Base-by-base conservation (phyloP, 23 tunicate genomes). In the Trididemnum miniatum region DNA sequence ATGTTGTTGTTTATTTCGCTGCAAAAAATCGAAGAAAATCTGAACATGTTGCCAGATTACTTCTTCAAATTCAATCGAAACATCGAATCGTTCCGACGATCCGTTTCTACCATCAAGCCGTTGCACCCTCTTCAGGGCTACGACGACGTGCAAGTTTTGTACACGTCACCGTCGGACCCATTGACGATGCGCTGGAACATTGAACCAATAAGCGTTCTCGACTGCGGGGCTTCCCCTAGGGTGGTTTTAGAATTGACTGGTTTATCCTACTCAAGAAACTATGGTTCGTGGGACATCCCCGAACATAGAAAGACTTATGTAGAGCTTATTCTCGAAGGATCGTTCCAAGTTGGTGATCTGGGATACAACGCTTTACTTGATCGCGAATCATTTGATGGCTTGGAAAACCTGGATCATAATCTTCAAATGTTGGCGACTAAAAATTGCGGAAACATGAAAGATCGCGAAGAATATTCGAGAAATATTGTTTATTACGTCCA, bases 251-350 rank as follows among this genome's bases (percentile, higher is more conserved):
- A 91, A 71, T 1, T 78, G 34, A 91, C 80, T 5, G 97, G 80
- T 1, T 65, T 82, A 29, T 91, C 97, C 23, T 86, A 81, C 65
- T 59, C 84, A 27, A 34, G 80, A 37, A 35, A 35, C 4, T 91
- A 76, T 71, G 97, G 97, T 1, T 91, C 97, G 3, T 91, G 97
- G 97, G 97, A 91, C 30, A 91, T 91, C 62, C 87, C 90, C 57
- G 87, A 91, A 82, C 97, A 91, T 57, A 24, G 40, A 31, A 91
- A 91, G 44, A 85, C 87, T 18, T 91, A 81, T 51, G 97, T 86
- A 31, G 97, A 91, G 59, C 71, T 91, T 26, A 34, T 49, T 1
- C 38, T 82, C 0, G 97, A 91, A 86, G 97, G 97, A 1, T 67
- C 97, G 25, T 72, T 86, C 57, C 35, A 69, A 12, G 87, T 86